Percentiles rank a stretch among this genome's conserved stretches.
These are phyloP conservation scores for Pelmatolapia mariae DNA, from an alignment of 2,113 vertebrate species.

Conservation along the genomic window DNA sequence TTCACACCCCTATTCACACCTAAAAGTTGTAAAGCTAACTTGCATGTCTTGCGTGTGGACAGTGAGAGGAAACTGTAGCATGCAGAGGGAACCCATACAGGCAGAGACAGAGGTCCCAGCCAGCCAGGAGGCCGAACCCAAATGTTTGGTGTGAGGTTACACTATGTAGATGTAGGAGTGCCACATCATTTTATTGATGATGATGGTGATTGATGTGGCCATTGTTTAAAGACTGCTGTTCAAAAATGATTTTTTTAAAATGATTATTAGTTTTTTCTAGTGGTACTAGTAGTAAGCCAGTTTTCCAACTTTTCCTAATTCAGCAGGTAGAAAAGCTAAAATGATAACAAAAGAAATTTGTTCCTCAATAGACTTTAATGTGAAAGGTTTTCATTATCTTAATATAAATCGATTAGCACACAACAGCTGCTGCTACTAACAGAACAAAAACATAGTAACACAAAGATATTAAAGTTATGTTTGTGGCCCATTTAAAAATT, in stretches of 20 bases:
- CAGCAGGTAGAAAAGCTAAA: neutral
- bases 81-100: neutral
- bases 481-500: neutral
- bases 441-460: neutral
- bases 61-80: neutral
- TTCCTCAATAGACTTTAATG: neutral
- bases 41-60: neutral
- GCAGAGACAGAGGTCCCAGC: neutral
- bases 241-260: neutral
- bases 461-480: neutral
- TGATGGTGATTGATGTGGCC: neutral
- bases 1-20: neutral
- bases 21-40: neutral
- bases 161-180: neutral
- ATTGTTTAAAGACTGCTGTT: neutral
- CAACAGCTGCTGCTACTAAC: neutral
- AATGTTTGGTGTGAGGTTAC: neutral
- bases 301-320: neutral
- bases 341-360: neutral
- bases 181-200: neutral
- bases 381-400: neutral
- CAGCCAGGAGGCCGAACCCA: neutral
- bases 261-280: neutral
- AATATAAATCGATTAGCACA: neutral
- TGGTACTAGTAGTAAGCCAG: neutral